Conservation (phyloP, 2,797 vertebrate genomes). For the Sarcophilus harrisii region DNA sequence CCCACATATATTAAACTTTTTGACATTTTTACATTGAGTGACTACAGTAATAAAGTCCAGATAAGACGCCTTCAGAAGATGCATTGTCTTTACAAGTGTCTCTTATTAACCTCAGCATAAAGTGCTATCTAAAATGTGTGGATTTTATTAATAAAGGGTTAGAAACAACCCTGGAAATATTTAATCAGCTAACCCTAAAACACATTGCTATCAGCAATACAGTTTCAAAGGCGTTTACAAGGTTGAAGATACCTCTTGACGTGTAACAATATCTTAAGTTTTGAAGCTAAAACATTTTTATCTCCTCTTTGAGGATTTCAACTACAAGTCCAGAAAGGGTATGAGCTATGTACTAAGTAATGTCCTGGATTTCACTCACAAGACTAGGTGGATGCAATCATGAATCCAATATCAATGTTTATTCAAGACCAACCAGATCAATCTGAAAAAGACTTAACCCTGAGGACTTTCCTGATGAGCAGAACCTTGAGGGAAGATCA, state of each 20-base stretch:
- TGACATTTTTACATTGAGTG: constrained; percentile 99
- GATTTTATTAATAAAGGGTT: constrained; percentile 99
- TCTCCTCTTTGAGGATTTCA: constrained; percentile 98
- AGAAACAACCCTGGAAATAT: constrained; percentile 98
- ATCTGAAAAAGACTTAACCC: constrained; percentile 96
- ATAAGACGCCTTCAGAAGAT: constrained; percentile 98
- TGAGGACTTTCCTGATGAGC: constrained; percentile 98
- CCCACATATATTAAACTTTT: constrained; percentile 97
- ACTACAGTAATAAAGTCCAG: constrained; percentile 99
- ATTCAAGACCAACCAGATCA: constrained; percentile 99
- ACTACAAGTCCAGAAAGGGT: constrained; percentile 97
- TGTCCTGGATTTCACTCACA: constrained; percentile 95
- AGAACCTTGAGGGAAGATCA: constrained; percentile 96
- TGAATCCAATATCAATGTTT: constrained; percentile 94
- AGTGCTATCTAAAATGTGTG: constrained; percentile 97
- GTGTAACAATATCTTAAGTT: constrained; percentile 95
- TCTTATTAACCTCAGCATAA: constrained; percentile 98
- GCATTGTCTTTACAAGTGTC: constrained; percentile 98
- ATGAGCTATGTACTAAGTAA: constrained; percentile 99
- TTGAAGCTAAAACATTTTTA: constrained; percentile 98
- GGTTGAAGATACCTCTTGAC: constrained; percentile 98
- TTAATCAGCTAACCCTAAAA: constrained; percentile 98
- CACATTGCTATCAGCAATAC: constrained; percentile 98
- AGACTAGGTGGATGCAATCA: constrained; percentile 98
- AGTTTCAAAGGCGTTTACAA: constrained; percentile 96